Evolutionary conservation across 2,888 invertebrate genomes (phyloP).

Genomic region (Biston betularia): DNA sequence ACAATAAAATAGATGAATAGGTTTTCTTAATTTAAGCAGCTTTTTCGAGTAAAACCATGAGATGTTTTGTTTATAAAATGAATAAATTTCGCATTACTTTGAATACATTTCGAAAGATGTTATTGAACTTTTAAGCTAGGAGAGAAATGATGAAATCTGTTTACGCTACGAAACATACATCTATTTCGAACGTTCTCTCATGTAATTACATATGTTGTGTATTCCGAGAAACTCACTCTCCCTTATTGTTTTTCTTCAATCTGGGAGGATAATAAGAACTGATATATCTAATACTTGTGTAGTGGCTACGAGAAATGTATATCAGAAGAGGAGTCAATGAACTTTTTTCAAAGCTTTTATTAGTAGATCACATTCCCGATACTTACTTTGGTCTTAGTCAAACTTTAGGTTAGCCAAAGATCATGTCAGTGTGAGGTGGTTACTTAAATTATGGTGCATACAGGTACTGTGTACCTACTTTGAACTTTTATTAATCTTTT

Average conservation of each 20-base stretch:
- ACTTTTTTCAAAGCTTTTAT: conserved; percentile 45
- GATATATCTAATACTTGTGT: conserved; percentile 39
- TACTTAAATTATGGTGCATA: background rate
- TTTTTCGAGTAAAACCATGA: background rate
- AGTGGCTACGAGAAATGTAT: conserved; percentile 36
- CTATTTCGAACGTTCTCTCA: conserved; percentile 40
- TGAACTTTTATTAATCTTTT: too few species aligned
- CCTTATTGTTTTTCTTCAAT: conserved; percentile 61
- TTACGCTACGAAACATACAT: conserved; percentile 1
- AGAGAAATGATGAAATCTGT: conserved; percentile 4
- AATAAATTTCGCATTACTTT: background rate
- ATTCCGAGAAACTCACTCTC: conserved; percentile 48
- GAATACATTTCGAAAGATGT: conserved; percentile 1
- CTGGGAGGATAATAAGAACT: conserved; percentile 49
- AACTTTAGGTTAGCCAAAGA: background rate
- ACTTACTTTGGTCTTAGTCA: background rate
- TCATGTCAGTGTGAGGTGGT: background rate
- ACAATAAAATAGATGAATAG: too few species aligned
- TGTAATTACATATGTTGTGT: conserved; percentile 50
- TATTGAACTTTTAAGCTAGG: conserved; percentile 2
- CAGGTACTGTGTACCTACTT: too few species aligned
- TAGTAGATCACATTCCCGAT: conserved; percentile 39
- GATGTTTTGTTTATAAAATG: background rate
- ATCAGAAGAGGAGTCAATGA: conserved; percentile 58
- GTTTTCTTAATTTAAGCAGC: too few species aligned